Conservation (phyloP, 2,888 invertebrate genomes). For the Atrina japonica region DNA sequence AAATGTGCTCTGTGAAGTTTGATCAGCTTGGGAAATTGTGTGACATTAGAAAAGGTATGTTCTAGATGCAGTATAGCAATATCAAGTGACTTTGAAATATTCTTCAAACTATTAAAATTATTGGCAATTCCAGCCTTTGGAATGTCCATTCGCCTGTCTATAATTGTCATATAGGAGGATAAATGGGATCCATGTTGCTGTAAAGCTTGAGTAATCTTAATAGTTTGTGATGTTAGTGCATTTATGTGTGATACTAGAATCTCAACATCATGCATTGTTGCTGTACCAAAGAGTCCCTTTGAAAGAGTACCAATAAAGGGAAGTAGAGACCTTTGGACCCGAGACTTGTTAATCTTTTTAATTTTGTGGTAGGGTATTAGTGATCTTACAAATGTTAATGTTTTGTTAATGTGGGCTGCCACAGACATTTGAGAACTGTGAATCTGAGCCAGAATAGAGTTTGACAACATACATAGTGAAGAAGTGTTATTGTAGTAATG, state of each 20-base stretch:
- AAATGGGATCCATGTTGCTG: conserved; percentile 39
- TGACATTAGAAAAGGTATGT: conserved; percentile 18
- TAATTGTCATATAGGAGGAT: conserved; percentile 28
- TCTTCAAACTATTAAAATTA: conserved; percentile 34
- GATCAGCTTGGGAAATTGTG: conserved; percentile 25
- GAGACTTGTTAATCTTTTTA: too few relatives aligned
- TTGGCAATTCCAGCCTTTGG: conserved; percentile 33
- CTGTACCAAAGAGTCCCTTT: conserved; percentile 14
- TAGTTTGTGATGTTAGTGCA: conserved; percentile 20
- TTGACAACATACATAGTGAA: background rate
- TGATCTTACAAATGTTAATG: background rate
- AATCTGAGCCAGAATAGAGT: conserved; percentile 3
- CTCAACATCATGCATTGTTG: conserved; percentile 23
- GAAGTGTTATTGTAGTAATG: background rate
- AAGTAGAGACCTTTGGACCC: conserved; percentile 12
- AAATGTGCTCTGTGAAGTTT: conserved; percentile 12
- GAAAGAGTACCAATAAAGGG: conserved; percentile 31
- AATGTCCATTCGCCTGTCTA: conserved; percentile 37
- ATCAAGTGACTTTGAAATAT: conserved; percentile 25
- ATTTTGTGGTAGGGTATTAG: background rate
- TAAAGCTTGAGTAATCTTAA: conserved; percentile 19
- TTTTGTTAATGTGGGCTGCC: background rate
- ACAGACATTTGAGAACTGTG: background rate
- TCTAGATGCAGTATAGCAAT: conserved; percentile 14
- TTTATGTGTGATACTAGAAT: conserved; percentile 33